Base-by-base conservation (phyloP, 64 coral and sea anemone species). In the Dendronephthya gigantea region DNA sequence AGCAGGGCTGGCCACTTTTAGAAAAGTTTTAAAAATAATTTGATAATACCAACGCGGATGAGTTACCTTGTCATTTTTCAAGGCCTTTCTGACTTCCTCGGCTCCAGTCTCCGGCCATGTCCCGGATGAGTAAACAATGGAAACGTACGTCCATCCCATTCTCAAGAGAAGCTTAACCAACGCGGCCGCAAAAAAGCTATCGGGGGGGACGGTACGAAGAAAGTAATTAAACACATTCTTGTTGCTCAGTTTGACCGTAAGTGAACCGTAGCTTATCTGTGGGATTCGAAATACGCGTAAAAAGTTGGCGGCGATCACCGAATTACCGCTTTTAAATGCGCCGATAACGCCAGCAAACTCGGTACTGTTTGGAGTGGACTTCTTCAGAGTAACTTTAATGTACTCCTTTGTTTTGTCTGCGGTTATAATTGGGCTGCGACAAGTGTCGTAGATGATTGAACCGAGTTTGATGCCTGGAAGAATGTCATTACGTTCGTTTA, bases 281-380 rank as follows among this genome's bases (percentile, higher is more conserved):
- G 72, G 72, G 72, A 79, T 79, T 29, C 72, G 72, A 79, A 79
- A 79, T 39, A 79, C 72, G 36, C 72, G 72, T 79, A 79, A 39
- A 39, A 79, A 79, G 32, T 79, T 79, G 72, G 72, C 72, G 7
- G 37, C 72, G 11, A 79, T 79, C 72, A 79, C 72, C 32, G 72
- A 79, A 19, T 79, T 79, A 6, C 72, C 72, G 36, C 72, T 79
- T 79, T 33, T 34, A 34, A 79, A 79, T 79, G 72, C 32, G 30
- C 72, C 72, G 29, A 79, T 79, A 7, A 79, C 72, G 2, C 72
- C 72, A 79, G 72, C 72, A 79, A 79, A 79, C 22, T 79, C 72
- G 1, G 72, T 36, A 34, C 58, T 66, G 58, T 66, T 66, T 2
- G 72, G 10, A 2, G 27, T 79, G 19, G 72, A 29, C 12, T 29